Evolutionary conservation across 1,140 invertebrate species (phyloP), one percentile per base, ranked within the genome.

Genomic region (Atta texana): DNA sequence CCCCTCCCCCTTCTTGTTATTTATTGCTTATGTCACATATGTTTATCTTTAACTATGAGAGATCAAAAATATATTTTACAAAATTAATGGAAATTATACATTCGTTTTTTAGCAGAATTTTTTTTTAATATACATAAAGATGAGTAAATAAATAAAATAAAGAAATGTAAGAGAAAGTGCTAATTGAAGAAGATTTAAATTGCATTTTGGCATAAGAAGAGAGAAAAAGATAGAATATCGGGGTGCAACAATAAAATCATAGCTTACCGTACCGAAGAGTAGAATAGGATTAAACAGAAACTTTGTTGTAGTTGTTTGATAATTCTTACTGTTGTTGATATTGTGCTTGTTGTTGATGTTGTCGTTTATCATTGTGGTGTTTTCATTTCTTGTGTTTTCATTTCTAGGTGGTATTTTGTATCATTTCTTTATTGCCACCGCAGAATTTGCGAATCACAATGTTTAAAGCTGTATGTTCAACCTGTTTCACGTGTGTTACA

Each of bases 231-330:
- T 72, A 64, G 87, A 78, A 34, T 89, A 72, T 63, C 57, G 86
- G 86, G 68, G 68, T 91, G 77, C 87, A 87, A 61, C 61, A 90
- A 84, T 87, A 89, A 91, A 90, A 59, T 88, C 78, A 92, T 93
- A 93, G 92, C 93, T 94, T 94, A 94, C 93, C 94, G 92, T 94
- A 92, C 85, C 82, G 76, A 86, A 90, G 89, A 92, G 85, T 88
- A 91, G 85, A 87, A 69, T 88, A 86, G 72, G 77, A 72, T 91
- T 81, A 88, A 91, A 91, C 51, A 88, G 91, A 89, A 90, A 57
- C 57, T 82, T 71, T 91, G 87, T 87, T 87, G 82, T 76, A 61
- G 69, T 80, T 81, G 75, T 63, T 63, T 75, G 61, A 53, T 90
- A 87, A 87, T 90, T 90, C 78, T 90, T 87, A 87, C 21, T 90